Base-by-base conservation (phyloP, 2,888 invertebrate species). In the Odontomyia ornata region DNA sequence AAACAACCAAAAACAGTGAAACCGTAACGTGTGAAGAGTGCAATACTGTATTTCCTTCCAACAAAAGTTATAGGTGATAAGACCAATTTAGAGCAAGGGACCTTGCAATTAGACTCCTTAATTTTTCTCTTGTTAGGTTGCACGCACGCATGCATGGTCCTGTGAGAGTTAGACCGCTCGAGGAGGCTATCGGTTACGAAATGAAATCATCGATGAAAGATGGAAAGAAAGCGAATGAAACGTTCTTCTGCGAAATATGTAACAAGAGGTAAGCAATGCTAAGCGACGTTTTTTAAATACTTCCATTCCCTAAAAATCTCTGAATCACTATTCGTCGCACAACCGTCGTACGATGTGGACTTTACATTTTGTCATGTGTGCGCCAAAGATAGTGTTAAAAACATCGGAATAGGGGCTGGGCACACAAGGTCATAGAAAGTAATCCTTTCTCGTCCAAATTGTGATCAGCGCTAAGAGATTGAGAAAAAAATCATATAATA, bases 121-220 rank as follows among this genome's bases (percentile, higher is more conserved):
- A n/a, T n/a, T n/a, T n/a, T n/a, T n/a, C n/a, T n/a, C n/a, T n/a
- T n/a, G n/a, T 43, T 36, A 83, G 92, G 81, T 85, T 94, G 65
- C 94, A 94, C 83, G 90, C 89, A 81, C 89, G 93, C 79, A 93
- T 94, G 90, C 94, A 94, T 81, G 91, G 91, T 46, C 92, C 93
- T 2, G 88, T 91, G 4, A 90, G 91, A 84, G 88, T 80, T 89
- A 87, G 81, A 65, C 84, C 86, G 0, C 81, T 83, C 27, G 86
- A 84, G 1, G 83, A 84, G 67, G 85, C 82, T 23, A 84, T 85
- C 77, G 83, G 82, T 57, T 83, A 82, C 30, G 83, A 83, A 69
- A 83, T 86, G 7, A 82, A 84, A 1, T 64, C 56, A 84, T 85
- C 11, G 85, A 85, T 18, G 79, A 81, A 2, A 82, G 82, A 75